phyloP scores from a whole-genome alignment of 2,113 vertebrate species.

The Clarias magur region DNA sequence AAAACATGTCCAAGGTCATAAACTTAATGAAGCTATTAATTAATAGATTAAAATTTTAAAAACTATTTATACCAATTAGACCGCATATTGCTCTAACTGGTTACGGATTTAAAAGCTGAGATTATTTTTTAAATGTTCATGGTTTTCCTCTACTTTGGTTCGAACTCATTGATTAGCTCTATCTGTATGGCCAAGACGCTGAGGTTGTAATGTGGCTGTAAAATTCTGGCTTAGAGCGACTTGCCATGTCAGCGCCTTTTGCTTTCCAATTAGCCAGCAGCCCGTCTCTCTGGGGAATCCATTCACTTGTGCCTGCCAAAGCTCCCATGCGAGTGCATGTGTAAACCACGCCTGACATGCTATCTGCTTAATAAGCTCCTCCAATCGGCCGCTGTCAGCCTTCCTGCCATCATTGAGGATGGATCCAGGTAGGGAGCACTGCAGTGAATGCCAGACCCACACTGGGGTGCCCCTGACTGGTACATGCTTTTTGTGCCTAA shows the following conservation, averaged over 20 bases:
- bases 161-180: conserved; percentile 26
- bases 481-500: background rate
- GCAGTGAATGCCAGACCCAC: background rate
- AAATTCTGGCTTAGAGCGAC: conserved; percentile 32
- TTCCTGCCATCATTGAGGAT: background rate
- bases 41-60: background rate
- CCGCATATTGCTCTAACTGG: background rate
- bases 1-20: background rate
- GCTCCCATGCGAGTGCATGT: conserved; percentile 42
- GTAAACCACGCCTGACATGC: conserved; percentile 42
- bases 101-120: background rate
- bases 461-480: background rate
- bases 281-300: conserved; percentile 34
- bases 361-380: conserved; percentile 42
- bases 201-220: conserved; percentile 32
- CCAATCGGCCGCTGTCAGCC: conserved; percentile 25
- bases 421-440: background rate
- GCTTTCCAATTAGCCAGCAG: conserved; percentile 45
- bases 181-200: background rate
- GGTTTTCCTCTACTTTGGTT: no score
- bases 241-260: conserved; percentile 49
- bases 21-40: background rate
- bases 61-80: background rate
- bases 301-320: conserved; percentile 45
- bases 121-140: background rate